These are phyloP conservation scores for Megathymus violae DNA, from an alignment of 1,140 invertebrate species.

Conservation along the genomic window DNA sequence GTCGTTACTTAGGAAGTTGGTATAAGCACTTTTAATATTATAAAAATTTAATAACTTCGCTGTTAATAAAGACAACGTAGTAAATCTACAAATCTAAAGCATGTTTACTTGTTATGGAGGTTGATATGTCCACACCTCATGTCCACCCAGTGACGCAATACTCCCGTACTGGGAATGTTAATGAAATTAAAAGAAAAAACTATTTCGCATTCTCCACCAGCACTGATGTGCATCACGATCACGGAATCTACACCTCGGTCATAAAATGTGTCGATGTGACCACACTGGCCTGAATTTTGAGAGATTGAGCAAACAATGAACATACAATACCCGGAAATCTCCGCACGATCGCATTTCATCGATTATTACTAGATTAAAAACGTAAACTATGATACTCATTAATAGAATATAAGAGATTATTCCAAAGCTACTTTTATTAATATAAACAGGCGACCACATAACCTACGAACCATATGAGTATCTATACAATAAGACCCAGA, in stretches of 20 bases:
- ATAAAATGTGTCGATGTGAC: constrained; percentile 42
- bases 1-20: too few relatives aligned
- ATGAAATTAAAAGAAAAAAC: constrained; percentile 57
- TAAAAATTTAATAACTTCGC: too few relatives aligned
- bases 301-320: constrained; percentile 45
- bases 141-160: constrained; percentile 43
- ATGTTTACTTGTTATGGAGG: constrained; percentile 8
- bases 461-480: too few relatives aligned
- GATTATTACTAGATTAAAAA: neutral
- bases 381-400: too few relatives aligned
- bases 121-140: constrained; percentile 33
- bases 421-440: too few relatives aligned
- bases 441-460: too few relatives aligned
- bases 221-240: constrained; percentile 42
- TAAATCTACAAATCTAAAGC: too few relatives aligned
- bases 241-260: constrained; percentile 48
- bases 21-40: too few relatives aligned
- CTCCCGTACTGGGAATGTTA: constrained; percentile 47
- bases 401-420: too few relatives aligned
- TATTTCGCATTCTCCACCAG: constrained; percentile 52
- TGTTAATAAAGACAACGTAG: too few relatives aligned
- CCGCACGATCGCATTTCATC: constrained; percentile 37
- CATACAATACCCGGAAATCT: constrained; percentile 28
- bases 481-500: too few relatives aligned
- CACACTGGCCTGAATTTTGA: constrained; percentile 45